Conservation (phyloP, 1,140 invertebrate species). For the Drosophila subobscura region DNA sequence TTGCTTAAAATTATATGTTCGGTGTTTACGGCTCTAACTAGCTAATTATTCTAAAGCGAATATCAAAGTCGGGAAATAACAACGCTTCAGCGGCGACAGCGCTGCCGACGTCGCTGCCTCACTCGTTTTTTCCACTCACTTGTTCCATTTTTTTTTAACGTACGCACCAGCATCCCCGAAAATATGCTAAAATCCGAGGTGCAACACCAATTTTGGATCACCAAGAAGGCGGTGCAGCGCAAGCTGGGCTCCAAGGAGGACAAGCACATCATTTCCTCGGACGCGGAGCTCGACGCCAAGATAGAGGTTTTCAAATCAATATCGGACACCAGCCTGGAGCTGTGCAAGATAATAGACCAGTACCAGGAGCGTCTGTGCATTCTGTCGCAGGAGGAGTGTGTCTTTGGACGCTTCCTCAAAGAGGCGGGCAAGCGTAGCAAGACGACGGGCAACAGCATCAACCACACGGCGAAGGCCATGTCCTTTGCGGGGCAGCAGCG, state of each 20-base stretch:
- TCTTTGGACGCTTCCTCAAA: conserved; percentile 97
- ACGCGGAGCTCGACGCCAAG: conserved; percentile 98
- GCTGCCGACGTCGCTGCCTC: no score
- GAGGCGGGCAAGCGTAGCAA: conserved; percentile 95
- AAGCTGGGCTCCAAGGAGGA: conserved; percentile 99
- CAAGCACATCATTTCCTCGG: conserved; percentile 97
- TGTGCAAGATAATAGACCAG: conserved; percentile 95
- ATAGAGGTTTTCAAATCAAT: conserved; percentile 98
- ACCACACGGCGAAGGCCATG: conserved; percentile 95
- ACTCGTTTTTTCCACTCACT: no score
- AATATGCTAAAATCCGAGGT: conserved; percentile 84
- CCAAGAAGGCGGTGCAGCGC: conserved; percentile 96
- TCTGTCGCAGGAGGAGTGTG: conserved; percentile 97
- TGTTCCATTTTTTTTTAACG: neutral
- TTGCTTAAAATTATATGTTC: no score
- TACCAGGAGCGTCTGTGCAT: conserved; percentile 97
- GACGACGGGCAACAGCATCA: conserved; percentile 96
- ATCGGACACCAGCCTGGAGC: conserved; percentile 93
- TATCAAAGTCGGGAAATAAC: no score
- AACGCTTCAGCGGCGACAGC: no score
- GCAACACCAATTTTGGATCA: conserved; percentile 99
- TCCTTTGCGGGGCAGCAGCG: conserved; percentile 98
- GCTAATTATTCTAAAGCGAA: no score
- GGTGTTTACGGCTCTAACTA: no score
- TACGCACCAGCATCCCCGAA: conserved; percentile 7